A percentile compares a stretch with the other conserved stretches of the same genome.
These are phyloP conservation scores for Wiebesia pumilae DNA, from an alignment of 1,140 invertebrate genomes.

Conservation along the genomic window DNA sequence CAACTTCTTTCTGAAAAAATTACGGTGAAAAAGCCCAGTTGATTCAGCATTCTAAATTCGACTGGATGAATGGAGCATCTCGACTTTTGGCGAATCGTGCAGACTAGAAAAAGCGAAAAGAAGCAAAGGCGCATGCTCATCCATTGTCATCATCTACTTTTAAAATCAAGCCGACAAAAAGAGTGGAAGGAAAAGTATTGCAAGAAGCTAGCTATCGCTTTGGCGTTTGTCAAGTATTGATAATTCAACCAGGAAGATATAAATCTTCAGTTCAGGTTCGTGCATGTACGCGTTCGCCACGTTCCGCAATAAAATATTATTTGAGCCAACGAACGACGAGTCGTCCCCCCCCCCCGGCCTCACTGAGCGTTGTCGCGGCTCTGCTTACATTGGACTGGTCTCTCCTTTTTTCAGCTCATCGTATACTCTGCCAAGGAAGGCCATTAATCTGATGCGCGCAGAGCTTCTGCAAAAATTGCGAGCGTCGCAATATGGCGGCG, in stretches of 20 bases:
- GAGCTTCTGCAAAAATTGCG: conserved; percentile 48
- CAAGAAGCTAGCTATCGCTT: not conserved
- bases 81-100: too few relatives aligned
- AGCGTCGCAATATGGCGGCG: not conserved
- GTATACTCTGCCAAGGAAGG: not conserved
- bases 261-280: not conserved
- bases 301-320: conserved; percentile 37
- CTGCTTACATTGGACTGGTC: not conserved
- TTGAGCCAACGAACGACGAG: conserved; percentile 30
- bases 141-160: not conserved
- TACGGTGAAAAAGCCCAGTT: not conserved
- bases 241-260: conserved; percentile 48
- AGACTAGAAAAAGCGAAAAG: too few relatives aligned
- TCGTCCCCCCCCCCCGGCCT: not conserved
- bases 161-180: not conserved
- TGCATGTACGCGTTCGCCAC: not conserved
- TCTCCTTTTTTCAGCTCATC: not conserved
- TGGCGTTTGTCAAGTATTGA: conserved; percentile 29
- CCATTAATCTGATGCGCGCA: conserved; percentile 40
- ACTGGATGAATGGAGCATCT: too few relatives aligned
- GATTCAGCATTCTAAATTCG: too few relatives aligned
- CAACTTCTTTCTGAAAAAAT: not conserved
- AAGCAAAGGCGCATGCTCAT: too few relatives aligned
- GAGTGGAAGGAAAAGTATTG: not conserved
- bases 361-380: not conserved